Base-by-base conservation (phyloP, 2,113 vertebrate genomes). In the Pterophyllum scalare region DNA sequence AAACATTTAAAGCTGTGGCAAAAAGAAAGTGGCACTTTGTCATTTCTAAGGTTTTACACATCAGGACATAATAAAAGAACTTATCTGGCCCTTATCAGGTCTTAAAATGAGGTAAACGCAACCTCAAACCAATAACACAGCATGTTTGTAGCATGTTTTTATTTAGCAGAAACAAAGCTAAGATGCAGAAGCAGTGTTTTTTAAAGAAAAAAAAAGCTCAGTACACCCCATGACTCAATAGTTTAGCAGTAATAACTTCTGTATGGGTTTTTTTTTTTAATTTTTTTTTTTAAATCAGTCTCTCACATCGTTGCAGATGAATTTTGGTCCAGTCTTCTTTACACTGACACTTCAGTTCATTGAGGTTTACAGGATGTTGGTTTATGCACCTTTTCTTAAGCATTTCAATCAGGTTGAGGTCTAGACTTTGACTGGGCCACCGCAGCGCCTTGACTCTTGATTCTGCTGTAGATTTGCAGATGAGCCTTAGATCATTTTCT, bases 291-390 rank as follows among this genome's bases (percentile, higher is more conserved):
- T n/a, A n/a, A n/a, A 26, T 46, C 46, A 9, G 5, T 28, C 64
- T 49, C 64, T 67, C 3, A 0, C 14, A 26, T 46, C 17, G 6
- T 46, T 67, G 11, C 0, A 38, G 38, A 26, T 24, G 38, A 46
- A 46, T 67, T 46, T 49, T 20, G 3, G 5, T 28, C 40, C 65
- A 49, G 14, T 67, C 15, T 49, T 28, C 24, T 67, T 67, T 19
- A 67, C 40, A 28, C 6, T 11, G 15, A 26, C 26, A 9, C 22
- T 12, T 46, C 38, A 46, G 2, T 67, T 28, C 43, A 14, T 15
- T 46, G 43, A 46, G 43, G 43, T 15, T 46, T 46, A 13, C 1
- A 1, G 11, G 40, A 12, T 2, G 14, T 6, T 15, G 11, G 22
- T 0, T 20, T 28, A 28, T 49, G 17, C 15, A 0, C 9, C 28